Base-by-base conservation (phyloP, 2,113 vertebrate genomes). In the Mus pahari region DNA sequence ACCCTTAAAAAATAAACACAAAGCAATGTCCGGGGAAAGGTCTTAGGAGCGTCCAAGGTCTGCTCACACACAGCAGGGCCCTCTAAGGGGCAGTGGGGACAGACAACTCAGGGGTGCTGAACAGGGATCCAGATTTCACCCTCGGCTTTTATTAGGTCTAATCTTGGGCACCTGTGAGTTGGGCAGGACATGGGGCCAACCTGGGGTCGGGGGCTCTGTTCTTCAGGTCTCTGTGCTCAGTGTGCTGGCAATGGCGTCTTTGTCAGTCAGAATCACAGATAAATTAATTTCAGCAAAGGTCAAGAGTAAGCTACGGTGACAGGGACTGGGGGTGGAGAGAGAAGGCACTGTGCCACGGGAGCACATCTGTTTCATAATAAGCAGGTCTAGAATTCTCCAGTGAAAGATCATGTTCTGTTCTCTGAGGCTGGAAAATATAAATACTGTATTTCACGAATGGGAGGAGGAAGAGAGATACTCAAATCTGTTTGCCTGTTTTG, bases 291-390 rank as follows among this genome's bases (percentile, higher is more conserved):
- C 1, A 39, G 97, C 4, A 0, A 62, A 94, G 94, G 92, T 90
- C 87, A 86, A 73, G 81, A 79, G 88, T 31, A 53, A 96, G 94
- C 94, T 60, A 14, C 45, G 42, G 96, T 17, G 94, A 96, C 53
- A 81, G 91, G 86, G 93, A 92, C 86, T 91, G 92, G 96, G 95
- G 93, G 96, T 7, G 89, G 97, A 90, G 96, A 96, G 97, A 96
- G 92, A 98, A 98, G 98, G 98, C 98, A 98, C 98, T 89, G 93
- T 86, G 96, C 98, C 97, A 89, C 94, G 24, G n/a, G 97, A 98
- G 98, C 97, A 98, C 98, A 98, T 97, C 97, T 98, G 97, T 93
- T 97, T 97, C 93, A 93, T 95, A 97, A 97, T 95, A 97, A 97
- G 97, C 95, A 95, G 94, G 95, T 94, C 96, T 97, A 82, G 90